Evolutionary conservation across 2,113 vertebrate genomes (phyloP), one percentile per base, ranked within the genome.

Genomic region (Accipiter cooperii): DNA sequence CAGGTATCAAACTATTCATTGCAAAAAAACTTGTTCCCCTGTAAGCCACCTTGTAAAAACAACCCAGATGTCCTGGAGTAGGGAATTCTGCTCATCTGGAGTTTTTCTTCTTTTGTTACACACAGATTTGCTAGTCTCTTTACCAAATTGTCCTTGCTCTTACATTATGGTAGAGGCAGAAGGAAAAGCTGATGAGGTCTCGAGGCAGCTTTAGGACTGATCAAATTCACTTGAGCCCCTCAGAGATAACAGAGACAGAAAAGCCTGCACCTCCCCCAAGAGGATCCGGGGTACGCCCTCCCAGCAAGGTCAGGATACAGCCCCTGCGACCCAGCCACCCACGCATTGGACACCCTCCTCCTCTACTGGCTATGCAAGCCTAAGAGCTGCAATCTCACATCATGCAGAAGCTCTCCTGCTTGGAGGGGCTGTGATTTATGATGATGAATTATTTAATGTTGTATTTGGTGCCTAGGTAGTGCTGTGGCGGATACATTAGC

Each of bases 331-430:
- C 49, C 2, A 8, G 44, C 26, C 52, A 42, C 31, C 31, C 31
- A 25, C 0, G 1, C 12, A 3, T 9, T 6, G 0, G 21, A 6
- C 36, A 9, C 22, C 18, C 12, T 26, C 33, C 17, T 57, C 73
- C 54, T 54, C 54, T n/a, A 6, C 57, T 1, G 0, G 46, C 78
- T 38, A 17, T 6, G 0, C 29, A 28, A 84, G 47, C 47, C 34
- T n/a, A 40, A 26, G 25, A 51, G 51, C 66, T 38, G 66, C 18
- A 44, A 17, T 36, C 57, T 55, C 42, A 0, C 26, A 5, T 51
- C 60, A 22, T 5, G 38, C 52, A 33, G 58, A 24, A 44, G 58
- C 44, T 34, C 13, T n/a, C 49, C 34, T 24, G 29, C 75, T 80
- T 8, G 10, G 24, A 61, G 60, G 38, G 38, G 46, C 60, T 38